These are phyloP conservation scores for Druon quercuslanigerum DNA, from an alignment of 1,140 invertebrate species.

Conservation along the genomic window DNA sequence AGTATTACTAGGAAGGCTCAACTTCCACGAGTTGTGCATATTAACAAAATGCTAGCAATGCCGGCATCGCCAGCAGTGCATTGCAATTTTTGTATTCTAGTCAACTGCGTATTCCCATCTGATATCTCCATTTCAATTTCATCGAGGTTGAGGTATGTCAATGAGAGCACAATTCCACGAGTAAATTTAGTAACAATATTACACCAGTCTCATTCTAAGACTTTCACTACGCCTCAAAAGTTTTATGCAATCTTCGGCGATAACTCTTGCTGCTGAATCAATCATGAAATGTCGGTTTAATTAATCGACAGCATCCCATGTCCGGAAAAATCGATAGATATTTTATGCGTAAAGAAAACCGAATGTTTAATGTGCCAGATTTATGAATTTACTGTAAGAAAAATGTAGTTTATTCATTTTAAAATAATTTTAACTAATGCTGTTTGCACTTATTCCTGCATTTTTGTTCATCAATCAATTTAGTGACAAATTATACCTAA, in stretches of 20 bases:
- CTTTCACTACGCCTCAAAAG: not conserved
- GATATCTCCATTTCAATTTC: slow-evolving; percentile 26
- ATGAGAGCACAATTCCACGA: slow-evolving; percentile 9
- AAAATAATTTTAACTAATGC: too few species aligned
- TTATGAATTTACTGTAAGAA: too few species aligned
- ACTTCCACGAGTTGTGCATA: slow-evolving; percentile 23
- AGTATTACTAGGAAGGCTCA: slow-evolving; percentile 23
- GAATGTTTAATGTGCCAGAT: too few species aligned
- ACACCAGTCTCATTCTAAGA: not conserved
- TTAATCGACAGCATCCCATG: not conserved
- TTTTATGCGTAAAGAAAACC: not conserved
- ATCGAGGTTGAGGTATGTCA: not conserved
- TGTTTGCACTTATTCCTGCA: too few species aligned
- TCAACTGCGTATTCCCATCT: slow-evolving; percentile 5
- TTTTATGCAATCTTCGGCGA: not conserved
- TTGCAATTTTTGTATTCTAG: slow-evolving; percentile 12
- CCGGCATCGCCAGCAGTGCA: not conserved
- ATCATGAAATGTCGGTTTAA: slow-evolving; percentile 1
- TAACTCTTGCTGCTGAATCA: slow-evolving; percentile 2
- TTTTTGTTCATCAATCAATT: too few species aligned
- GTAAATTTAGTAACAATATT: not conserved
- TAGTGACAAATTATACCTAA: too few species aligned
- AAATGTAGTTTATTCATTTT: too few species aligned
- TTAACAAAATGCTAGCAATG: not conserved
- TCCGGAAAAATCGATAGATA: not conserved